phyloP scores from a whole-genome alignment of 2,113 vertebrate genomes.

The Passer domesticus region DNA sequence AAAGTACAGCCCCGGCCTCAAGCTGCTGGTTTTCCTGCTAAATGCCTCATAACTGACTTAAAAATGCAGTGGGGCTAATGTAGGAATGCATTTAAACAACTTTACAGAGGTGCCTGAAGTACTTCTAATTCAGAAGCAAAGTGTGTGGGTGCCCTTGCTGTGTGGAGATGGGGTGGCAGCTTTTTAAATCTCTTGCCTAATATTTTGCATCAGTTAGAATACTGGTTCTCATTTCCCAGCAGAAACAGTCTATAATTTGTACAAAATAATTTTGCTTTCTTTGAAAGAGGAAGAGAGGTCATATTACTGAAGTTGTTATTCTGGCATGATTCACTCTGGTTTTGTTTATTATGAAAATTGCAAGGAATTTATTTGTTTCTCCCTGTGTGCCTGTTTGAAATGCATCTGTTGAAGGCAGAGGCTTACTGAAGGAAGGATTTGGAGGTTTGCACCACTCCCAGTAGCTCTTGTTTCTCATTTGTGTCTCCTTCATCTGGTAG shows the following conservation, averaged over 20 bases:
- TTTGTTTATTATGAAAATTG: conserved; percentile 70
- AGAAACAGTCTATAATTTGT: conserved; percentile 59
- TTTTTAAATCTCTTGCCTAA: conserved; percentile 22
- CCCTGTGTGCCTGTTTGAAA: conserved; percentile 31
- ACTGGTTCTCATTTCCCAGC: conserved; percentile 54
- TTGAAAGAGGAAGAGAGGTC: conserved; percentile 61
- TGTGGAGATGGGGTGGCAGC: not conserved
- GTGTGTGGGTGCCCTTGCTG: not conserved
- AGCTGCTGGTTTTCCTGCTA: not conserved
- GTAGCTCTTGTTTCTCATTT: not conserved
- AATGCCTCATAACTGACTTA: not conserved
- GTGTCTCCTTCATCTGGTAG: not conserved
- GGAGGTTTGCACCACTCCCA: not conserved
- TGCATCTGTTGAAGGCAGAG: not conserved
- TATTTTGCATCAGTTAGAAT: conserved; percentile 19
- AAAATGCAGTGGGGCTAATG: not conserved
- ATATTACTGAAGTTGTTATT: conserved; percentile 10
- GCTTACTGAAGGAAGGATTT: not conserved
- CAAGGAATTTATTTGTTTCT: conserved; percentile 53
- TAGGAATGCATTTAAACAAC: not conserved
- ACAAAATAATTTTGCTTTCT: conserved; percentile 61
- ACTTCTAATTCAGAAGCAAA: not conserved
- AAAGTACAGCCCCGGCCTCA: not conserved
- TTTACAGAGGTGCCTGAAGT: not conserved
- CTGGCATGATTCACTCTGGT: conserved; percentile 56